Conservation (phyloP, 2,113 vertebrate species). For the Ovibos moschatus region DNA sequence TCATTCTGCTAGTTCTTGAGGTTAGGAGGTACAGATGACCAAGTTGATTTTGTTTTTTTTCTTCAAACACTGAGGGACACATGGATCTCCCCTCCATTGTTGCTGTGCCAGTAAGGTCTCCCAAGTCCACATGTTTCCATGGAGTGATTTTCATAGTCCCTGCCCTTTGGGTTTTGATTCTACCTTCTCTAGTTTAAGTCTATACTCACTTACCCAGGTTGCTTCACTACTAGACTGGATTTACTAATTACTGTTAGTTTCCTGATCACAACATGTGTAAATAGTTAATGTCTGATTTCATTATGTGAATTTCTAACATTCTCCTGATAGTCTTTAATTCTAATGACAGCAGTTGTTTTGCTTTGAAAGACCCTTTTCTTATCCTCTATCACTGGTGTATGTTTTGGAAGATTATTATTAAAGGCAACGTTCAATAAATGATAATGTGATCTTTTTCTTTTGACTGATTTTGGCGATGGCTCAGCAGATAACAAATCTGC, state of each 20-base stretch:
- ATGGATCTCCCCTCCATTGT: not conserved
- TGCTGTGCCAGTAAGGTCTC: not conserved
- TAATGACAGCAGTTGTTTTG: conserved; percentile 1
- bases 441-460: not conserved
- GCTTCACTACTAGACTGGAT: not conserved
- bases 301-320: not conserved
- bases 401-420: not conserved
- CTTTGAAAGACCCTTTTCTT: not conserved
- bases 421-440: not conserved
- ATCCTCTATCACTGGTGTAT: not conserved
- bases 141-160: not conserved
- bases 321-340: not conserved
- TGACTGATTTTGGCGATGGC: not conserved
- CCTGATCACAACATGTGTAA: not conserved
- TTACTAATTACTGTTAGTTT: not conserved
- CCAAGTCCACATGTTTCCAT: not conserved
- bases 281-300: not conserved
- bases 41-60: not conserved
- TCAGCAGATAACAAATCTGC: not conserved
- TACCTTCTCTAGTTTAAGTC: not conserved
- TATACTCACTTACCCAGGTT: not conserved
- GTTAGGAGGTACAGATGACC: fast-evolving
- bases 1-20: not conserved
- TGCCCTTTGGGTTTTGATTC: not conserved
- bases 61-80: not conserved